Conservation (phyloP, 2,113 vertebrate genomes). For the Paratilapia polleni region DNA sequence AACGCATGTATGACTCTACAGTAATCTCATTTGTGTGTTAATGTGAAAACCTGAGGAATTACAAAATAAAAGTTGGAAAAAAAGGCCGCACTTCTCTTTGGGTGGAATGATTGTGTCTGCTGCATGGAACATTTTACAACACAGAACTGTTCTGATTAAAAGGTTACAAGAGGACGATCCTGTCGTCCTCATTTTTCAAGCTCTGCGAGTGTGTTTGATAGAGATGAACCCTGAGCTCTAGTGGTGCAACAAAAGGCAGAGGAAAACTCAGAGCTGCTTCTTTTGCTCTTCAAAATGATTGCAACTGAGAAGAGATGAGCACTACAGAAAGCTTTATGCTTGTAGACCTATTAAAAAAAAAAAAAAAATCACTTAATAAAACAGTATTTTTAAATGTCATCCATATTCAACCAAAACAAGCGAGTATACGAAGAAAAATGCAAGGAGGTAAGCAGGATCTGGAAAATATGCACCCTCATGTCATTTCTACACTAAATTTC, state of each 20-base stretch:
- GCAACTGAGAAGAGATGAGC: too few relatives aligned
- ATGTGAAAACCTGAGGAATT: conserved; percentile 22
- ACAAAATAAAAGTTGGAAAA: accelerated
- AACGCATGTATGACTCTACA: neutral
- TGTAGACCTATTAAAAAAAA: neutral
- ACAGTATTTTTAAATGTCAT: too few relatives aligned
- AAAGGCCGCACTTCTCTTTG: neutral
- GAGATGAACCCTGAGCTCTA: neutral
- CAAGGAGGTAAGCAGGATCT: neutral
- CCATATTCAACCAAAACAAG: too few relatives aligned
- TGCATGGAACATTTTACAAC: neutral
- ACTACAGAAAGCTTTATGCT: neutral
- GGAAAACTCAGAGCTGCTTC: neutral
- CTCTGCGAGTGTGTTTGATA: neutral
- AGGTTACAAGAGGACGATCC: neutral
- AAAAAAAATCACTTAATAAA: too few relatives aligned
- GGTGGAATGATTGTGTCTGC: neutral
- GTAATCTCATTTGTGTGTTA: neutral
- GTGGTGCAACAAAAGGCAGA: neutral
- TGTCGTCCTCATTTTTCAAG: neutral
- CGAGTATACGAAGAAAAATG: too few relatives aligned
- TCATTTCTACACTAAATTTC: neutral
- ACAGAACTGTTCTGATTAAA: neutral
- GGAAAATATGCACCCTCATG: neutral
- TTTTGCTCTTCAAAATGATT: too few relatives aligned